Conservation (phyloP, 2,888 invertebrate species). For the Elegia similella region DNA sequence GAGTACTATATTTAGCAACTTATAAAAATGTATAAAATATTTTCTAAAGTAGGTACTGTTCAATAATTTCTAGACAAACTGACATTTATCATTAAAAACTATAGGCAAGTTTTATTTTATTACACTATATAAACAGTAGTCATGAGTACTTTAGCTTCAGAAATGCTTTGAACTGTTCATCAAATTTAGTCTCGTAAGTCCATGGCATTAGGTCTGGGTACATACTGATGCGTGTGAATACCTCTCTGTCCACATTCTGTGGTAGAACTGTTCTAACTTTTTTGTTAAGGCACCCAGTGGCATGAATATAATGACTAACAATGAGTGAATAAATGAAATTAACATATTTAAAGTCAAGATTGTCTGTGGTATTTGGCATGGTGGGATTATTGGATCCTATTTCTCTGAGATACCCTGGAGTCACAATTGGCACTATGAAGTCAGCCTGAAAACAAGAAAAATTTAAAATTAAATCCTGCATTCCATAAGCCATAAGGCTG, state of each 20-base stretch:
- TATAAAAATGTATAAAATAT: background rate
- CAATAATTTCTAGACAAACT: background rate
- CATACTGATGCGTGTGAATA: constrained; percentile 56
- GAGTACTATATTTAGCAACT: background rate
- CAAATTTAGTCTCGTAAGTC: constrained; percentile 70
- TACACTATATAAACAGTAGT: background rate
- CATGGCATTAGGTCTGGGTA: constrained; percentile 74
- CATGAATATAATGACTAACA: constrained; percentile 70
- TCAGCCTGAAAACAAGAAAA: constrained; percentile 65
- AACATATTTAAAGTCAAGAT: constrained; percentile 73
- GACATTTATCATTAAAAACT: background rate
- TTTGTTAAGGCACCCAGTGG: constrained; percentile 68
- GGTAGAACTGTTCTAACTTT: constrained; percentile 75
- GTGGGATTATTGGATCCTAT: constrained; percentile 59
- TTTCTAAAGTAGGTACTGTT: background rate
- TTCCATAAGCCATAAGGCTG: too few relatives aligned
- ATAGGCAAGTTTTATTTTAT: background rate
- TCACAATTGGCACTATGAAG: constrained; percentile 79
- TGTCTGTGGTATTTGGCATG: constrained; percentile 62
- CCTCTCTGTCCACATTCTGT: constrained; percentile 52
- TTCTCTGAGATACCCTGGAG: constrained; percentile 71
- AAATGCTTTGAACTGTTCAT: constrained; percentile 69
- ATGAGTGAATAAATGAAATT: constrained; percentile 74
- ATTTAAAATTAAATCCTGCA: too few relatives aligned
- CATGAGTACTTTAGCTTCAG: constrained; percentile 40